Percentiles rank a stretch among this genome's conserved stretches.
These are phyloP conservation scores for Merops nubicus DNA, from an alignment of 2,113 vertebrate genomes.

Conservation along the genomic window DNA sequence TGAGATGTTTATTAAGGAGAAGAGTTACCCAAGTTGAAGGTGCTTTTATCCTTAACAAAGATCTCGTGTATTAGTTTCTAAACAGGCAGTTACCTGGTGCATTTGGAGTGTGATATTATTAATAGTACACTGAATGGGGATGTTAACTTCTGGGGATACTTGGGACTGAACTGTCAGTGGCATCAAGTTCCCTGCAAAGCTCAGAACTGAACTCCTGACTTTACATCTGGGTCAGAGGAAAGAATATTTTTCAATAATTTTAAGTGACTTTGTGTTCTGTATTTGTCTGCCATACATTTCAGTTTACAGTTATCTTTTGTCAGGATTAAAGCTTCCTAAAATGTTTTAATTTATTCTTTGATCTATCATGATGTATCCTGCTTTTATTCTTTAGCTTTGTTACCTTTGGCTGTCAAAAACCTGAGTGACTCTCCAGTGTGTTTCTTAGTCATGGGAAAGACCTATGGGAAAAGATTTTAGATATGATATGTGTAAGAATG, in stretches of 20 bases:
- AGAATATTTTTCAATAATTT: neutral
- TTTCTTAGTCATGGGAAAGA: neutral
- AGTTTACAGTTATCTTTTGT: neutral
- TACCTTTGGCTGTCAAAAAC: neutral
- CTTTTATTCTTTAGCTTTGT: neutral
- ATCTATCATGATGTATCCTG: neutral
- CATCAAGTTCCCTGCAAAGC: neutral
- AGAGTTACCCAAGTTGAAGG: neutral
- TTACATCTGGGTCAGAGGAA: neutral
- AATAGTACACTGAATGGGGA: neutral
- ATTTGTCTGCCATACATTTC: neutral
- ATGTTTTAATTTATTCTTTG: neutral
- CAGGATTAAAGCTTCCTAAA: neutral
- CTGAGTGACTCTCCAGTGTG: accelerated
- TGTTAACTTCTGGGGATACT: neutral
- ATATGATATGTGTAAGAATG: neutral
- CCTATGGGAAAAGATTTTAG: neutral
- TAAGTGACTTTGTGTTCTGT: neutral
- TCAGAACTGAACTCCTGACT: neutral
- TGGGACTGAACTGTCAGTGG: neutral
- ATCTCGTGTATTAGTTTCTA: neutral
- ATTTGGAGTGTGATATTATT: neutral
- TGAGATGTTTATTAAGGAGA: neutral
- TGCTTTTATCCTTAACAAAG: neutral
- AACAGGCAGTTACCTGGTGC: neutral